phyloP scores from a whole-genome alignment of 2,113 vertebrate genomes.

The Hemiscyllium ocellatum region DNA sequence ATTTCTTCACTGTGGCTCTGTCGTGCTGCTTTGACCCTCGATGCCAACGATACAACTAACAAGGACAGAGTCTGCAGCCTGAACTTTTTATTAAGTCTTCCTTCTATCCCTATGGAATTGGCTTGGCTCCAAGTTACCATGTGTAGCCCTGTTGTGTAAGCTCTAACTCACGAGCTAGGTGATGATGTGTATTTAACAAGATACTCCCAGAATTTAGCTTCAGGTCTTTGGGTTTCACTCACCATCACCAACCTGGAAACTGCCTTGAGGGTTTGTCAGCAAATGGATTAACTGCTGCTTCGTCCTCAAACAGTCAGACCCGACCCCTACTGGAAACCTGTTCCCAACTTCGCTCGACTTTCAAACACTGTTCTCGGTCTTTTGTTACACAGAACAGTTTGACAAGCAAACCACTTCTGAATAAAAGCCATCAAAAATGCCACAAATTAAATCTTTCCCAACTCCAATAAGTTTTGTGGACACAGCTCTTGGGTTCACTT shows the following conservation, averaged over 20 bases:
- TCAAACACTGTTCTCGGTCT: not conserved
- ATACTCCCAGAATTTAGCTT: not conserved
- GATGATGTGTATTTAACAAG: too few species aligned
- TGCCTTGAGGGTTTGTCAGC: not conserved
- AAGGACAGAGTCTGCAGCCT: not conserved
- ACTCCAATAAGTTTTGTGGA: too few species aligned
- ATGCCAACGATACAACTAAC: not conserved
- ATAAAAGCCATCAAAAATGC: too few species aligned
- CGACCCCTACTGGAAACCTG: not conserved
- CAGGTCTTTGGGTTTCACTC: not conserved
- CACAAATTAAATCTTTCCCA: too few species aligned
- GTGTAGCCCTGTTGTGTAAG: too few species aligned
- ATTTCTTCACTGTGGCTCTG: not conserved
- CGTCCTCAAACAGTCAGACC: not conserved
- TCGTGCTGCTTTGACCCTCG: too few species aligned
- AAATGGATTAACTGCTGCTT: not conserved
- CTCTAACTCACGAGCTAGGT: too few species aligned
- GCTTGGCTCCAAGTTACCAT: not conserved
- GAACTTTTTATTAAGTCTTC: not conserved
- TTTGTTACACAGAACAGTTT: not conserved
- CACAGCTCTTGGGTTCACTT: too few species aligned
- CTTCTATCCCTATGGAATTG: not conserved
- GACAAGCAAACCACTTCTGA: too few species aligned
- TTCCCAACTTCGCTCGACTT: not conserved
- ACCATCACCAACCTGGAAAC: not conserved